Conservation (phyloP, 2,113 vertebrate species). For the Accipiter virgatus region DNA sequence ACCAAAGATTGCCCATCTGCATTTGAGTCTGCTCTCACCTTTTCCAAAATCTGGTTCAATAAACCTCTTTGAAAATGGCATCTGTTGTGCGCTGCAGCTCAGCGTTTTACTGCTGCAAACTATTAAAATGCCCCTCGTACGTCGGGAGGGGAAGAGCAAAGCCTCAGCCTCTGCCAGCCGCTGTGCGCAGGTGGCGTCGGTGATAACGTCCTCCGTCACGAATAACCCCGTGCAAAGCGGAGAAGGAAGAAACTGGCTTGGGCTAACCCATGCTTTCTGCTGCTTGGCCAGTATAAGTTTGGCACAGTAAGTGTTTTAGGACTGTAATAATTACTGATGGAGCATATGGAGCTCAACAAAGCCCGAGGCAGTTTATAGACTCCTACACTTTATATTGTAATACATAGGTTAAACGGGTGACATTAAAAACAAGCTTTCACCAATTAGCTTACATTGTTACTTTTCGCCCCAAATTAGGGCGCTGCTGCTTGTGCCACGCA, state of each 20-base stretch:
- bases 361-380: background rate
- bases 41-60: background rate
- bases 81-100: background rate
- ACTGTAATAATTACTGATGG: background rate
- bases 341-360: conserved; percentile 12
- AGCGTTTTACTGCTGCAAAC: background rate
- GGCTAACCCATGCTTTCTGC: background rate
- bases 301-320: background rate
- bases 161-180: background rate
- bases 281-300: background rate
- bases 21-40: background rate
- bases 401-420: background rate
- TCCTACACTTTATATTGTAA: background rate
- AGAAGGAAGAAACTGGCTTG: background rate
- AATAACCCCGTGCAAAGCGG: background rate
- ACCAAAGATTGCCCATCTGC: background rate
- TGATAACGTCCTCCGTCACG: rapidly evolving
- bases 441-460: background rate
- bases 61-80: background rate
- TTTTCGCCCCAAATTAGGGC: background rate
- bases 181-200: background rate
- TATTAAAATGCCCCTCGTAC: no score
- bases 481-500: background rate
- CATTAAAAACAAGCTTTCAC: background rate
- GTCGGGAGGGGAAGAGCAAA: background rate